Percentiles rank a stretch among this genome's conserved stretches.
Conservation (phyloP, 2,113 vertebrate species). For the Hydrolagus affinis region DNA sequence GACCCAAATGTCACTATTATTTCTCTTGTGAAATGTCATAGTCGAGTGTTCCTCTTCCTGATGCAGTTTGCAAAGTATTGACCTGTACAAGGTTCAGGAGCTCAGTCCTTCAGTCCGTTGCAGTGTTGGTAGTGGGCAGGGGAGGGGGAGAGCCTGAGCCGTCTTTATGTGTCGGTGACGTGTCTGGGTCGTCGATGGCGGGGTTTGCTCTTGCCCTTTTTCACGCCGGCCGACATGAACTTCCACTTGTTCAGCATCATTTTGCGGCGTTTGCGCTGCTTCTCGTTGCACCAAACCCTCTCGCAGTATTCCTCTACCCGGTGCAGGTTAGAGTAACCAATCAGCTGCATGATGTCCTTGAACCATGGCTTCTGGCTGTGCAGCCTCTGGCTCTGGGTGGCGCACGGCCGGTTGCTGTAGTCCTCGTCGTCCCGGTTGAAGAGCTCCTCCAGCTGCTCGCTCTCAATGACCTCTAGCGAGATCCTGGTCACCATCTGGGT, state of each 20-base stretch:
- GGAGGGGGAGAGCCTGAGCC: too few relatives aligned
- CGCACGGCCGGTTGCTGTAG: conserved; percentile 30
- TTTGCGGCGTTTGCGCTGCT: conserved; percentile 62
- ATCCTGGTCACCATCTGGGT: conserved; percentile 66
- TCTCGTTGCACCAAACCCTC: conserved; percentile 75
- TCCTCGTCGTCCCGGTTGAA: conserved; percentile 43
- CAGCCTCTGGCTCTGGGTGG: conserved; percentile 23
- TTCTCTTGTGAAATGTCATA: background rate
- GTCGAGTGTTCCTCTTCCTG: background rate
- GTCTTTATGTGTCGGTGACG: conserved; percentile 44
- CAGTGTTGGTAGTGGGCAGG: background rate
- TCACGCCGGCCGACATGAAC: conserved; percentile 65
- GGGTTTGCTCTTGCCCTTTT: conserved; percentile 62
- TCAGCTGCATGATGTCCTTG: conserved; percentile 85
- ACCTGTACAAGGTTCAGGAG: background rate
- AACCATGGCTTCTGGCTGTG: conserved; percentile 70
- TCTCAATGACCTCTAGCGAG: conserved; percentile 65
- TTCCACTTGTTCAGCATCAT: conserved; percentile 65
- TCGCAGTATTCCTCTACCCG: conserved; percentile 81
- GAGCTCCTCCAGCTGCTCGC: conserved; percentile 62
- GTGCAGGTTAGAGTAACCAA: conserved; percentile 66
- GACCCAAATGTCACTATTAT: too few relatives aligned
- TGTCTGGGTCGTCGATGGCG: conserved; percentile 75
- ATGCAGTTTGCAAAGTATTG: background rate
- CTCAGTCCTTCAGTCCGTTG: background rate